Base-by-base conservation (phyloP, 2,113 vertebrate genomes). In the Arothron firmamentum region DNA sequence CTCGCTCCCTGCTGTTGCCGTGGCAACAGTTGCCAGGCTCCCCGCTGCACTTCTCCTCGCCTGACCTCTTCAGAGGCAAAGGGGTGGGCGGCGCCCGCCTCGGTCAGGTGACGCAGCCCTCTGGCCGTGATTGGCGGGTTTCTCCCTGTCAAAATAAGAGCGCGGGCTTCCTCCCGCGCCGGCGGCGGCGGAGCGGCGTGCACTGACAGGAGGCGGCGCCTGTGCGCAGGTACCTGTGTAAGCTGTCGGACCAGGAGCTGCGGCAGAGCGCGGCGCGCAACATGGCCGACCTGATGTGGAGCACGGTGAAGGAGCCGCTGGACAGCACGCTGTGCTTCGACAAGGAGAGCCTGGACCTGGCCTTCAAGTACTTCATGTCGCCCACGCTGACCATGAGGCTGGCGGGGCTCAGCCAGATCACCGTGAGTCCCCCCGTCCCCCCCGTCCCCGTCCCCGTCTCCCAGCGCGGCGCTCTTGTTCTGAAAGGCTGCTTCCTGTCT, bases 261-360 rank as follows among this genome's bases (percentile, higher is more conserved):
- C 89, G 97, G n/a, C 97, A 99, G 88, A 98, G 95, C 18, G 94
- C 97, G 0, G 97, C 97, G 2, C 90, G 97, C 57, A 99, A 98
- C 89, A 99, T 99, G 97, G 97, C 97, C 67, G 97, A 99, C 88
- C 89, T 99, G 80, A 99, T 99, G 97, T 99, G 97, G 97, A 99
- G 96, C 89, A 98, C 96, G 57, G 97, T 98, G 82, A 99, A 99
- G 89, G 97, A 99, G 73, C 96, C 97, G 0, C 86, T 99, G 92
- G 96, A 99, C 86, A 96, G 94, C 59, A 92, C 97, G 2, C 88
- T 99, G 86, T 98, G 97, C 88, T 98, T 98, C 81, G 97, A 99
- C 85, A 96, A 96, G 90, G 97, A 99, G 88, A 99, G 97, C 75
- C 90, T 99, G 63, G 97, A 99, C 90, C 95, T 99, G 62, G 97